Percentiles rank a stretch among this genome's conserved stretches.
These are phyloP conservation scores for Rattus norvegicus DNA, from an alignment of 2,113 vertebrate species.

Conservation along the genomic window GRCr8 NC_086021.1:168666501-168667000, in stretches of 20 bases:
- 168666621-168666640: conserved; percentile 60
- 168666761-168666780: neutral
- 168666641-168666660: conserved; percentile 35
- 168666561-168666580: conserved; percentile 75
- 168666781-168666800: neutral
- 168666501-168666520: conserved; percentile 75
- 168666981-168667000: neutral
- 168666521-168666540: conserved; percentile 70
- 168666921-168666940: neutral
- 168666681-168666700: neutral
- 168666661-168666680: neutral
- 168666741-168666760: neutral
- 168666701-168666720: neutral
- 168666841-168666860: neutral
- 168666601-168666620: conserved; percentile 73
- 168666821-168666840: rapidly evolving
- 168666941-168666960: neutral
- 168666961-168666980: neutral
- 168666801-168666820: neutral
- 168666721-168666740: neutral
- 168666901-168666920: neutral
- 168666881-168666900: neutral
- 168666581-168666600: conserved; percentile 71
- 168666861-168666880: neutral
- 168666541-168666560: conserved; percentile 65